Conservation (phyloP, 2,888 invertebrate genomes). For the Phengaris alcon region DNA sequence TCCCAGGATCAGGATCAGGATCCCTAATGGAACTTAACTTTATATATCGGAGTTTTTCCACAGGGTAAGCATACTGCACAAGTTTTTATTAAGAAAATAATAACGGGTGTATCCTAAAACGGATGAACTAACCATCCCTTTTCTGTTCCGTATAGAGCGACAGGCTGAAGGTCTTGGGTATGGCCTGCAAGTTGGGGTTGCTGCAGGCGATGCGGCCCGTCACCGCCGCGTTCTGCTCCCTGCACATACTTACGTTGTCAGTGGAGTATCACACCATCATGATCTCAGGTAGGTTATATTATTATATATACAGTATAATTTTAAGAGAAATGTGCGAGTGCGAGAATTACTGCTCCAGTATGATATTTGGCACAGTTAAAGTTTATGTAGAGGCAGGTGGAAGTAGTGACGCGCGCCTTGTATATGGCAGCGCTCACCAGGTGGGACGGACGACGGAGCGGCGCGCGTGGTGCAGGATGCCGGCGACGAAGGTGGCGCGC, state of each 20-base stretch:
- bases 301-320: no score
- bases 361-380: no score
- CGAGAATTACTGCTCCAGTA: no score
- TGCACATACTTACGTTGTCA: conserved; percentile 40
- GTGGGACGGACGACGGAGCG: conserved; percentile 59
- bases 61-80: no score
- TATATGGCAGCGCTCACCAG: conserved; percentile 51
- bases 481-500: conserved; percentile 67
- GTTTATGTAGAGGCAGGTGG: no score
- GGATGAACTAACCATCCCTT: conserved; percentile 38
- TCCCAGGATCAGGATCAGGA: no score
- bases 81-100: no score
- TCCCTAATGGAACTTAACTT: no score
- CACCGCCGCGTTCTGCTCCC: conserved; percentile 71
- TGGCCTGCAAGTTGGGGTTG: conserved; percentile 73
- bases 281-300: no score
- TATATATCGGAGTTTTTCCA: no score
- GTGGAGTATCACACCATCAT: background rate
- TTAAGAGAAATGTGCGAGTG: no score
- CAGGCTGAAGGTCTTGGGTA: conserved; percentile 66
- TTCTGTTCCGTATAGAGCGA: conserved; percentile 45
- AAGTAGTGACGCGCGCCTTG: no score
- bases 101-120: background rate
- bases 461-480: conserved; percentile 60
- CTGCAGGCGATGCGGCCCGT: conserved; percentile 71